These are phyloP conservation scores for human DNA, from an alignment of 2,113 vertebrate species.

Conservation along the genomic window DNA sequence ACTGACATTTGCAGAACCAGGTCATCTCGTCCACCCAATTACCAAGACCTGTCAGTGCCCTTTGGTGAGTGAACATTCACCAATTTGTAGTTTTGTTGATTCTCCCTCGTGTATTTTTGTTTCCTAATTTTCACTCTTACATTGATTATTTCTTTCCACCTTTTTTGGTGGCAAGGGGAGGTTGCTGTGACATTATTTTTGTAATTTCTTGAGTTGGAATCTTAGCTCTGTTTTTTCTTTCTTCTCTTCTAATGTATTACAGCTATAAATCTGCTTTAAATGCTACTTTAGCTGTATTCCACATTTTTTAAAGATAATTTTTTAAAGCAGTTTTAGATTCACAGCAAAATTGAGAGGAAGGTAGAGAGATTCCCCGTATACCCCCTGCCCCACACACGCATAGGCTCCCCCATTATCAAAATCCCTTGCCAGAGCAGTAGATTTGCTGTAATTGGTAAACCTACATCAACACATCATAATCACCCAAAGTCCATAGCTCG, in stretches of 20 bases:
- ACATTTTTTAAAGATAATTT: background rate
- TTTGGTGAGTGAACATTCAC: background rate
- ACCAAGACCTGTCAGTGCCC: background rate
- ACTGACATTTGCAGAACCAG: background rate
- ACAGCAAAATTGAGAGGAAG: background rate
- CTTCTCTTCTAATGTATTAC: background rate
- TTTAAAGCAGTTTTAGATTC: background rate
- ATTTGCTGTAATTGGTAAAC: background rate
- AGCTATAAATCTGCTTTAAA: background rate
- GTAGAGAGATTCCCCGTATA: background rate
- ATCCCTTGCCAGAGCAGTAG: background rate
- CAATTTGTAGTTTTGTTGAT: background rate
- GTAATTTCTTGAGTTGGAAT: constrained; percentile 5
- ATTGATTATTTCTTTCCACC: background rate
- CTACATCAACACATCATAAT: background rate
- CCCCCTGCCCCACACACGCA: too few species aligned
- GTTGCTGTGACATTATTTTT: background rate
- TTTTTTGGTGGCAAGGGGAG: background rate
- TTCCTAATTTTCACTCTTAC: constrained; percentile 25
- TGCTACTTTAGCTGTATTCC: background rate
- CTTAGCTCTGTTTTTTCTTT: background rate
- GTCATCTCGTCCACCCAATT: background rate
- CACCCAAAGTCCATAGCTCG: background rate
- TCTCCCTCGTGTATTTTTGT: background rate
- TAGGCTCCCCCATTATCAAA: background rate